phyloP scores from a whole-genome alignment of 2,888 invertebrate species.

The Copidosoma aretas region DNA sequence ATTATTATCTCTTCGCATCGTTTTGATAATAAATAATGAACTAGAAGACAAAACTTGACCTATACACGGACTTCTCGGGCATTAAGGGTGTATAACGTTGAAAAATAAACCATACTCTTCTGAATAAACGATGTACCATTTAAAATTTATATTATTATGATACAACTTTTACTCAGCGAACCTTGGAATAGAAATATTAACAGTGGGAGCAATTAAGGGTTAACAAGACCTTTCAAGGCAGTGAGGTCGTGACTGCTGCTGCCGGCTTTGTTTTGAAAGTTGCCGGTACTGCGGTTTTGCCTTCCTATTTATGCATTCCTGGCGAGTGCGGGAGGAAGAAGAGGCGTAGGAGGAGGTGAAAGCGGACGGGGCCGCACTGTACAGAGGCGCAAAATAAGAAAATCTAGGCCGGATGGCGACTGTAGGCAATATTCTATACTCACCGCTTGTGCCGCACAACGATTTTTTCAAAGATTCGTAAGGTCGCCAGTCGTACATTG shows the following conservation, averaged over 20 bases:
- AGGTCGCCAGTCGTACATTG: too few relatives aligned
- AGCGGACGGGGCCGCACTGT: neutral
- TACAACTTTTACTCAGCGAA: too few relatives aligned
- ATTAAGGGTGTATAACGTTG: too few relatives aligned
- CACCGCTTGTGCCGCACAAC: neutral
- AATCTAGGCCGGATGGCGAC: slow-evolving; percentile 2
- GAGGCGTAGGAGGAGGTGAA: too few relatives aligned
- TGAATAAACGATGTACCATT: too few relatives aligned
- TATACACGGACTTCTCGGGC: too few relatives aligned
- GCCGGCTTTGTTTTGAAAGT: neutral
- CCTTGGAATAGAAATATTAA: neutral
- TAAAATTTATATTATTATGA: too few relatives aligned
- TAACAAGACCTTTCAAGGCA: neutral
- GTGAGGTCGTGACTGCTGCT: neutral
- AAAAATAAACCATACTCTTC: too few relatives aligned
- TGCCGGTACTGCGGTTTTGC: neutral
- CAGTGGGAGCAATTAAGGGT: neutral
- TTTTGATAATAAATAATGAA: slow-evolving; percentile 7
- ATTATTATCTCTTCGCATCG: slow-evolving; percentile 4
- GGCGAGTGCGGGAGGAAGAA: neutral
- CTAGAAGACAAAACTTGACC: neutral
- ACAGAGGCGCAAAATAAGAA: slow-evolving; percentile 1
- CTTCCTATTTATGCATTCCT: neutral
- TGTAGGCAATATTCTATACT: too few relatives aligned
- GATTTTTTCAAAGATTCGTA: neutral